Evolutionary conservation across 2,797 vertebrate species (phyloP).

Genomic region (Neoniphon sammara): DNA sequence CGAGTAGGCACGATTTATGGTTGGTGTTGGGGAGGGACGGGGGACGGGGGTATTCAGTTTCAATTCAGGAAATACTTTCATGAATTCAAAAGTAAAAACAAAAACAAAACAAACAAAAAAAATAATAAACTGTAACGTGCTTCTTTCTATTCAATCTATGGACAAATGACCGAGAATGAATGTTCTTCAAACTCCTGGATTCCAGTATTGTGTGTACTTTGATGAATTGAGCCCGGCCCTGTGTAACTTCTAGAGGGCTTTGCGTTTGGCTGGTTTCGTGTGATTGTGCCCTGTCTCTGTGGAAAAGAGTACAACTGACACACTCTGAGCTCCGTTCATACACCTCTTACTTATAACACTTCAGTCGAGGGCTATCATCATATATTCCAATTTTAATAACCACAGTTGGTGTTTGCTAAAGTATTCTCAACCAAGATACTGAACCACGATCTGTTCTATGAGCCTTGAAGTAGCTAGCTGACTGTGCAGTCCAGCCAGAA

Average conservation of each 20-base stretch:
- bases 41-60: slow-evolving; percentile 47
- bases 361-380: too few species aligned
- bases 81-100: slow-evolving; percentile 54
- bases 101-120: too few species aligned
- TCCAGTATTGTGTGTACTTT: slow-evolving; percentile 71
- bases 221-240: slow-evolving; percentile 72
- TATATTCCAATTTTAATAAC: too few species aligned
- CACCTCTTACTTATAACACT: slow-evolving; percentile 6
- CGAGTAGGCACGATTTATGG: slow-evolving; percentile 58
- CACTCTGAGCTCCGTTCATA: slow-evolving; percentile 40
- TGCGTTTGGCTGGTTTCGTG: slow-evolving; percentile 70
- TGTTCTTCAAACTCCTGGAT: slow-evolving; percentile 75
- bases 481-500: too few species aligned
- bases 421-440: too few species aligned
- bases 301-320: slow-evolving; percentile 51
- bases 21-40: slow-evolving; percentile 36
- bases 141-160: slow-evolving; percentile 75
- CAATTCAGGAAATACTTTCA: slow-evolving; percentile 77
- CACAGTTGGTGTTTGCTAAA: too few species aligned
- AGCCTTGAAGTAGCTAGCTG: too few species aligned
- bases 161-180: slow-evolving; percentile 79
- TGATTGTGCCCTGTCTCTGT: slow-evolving; percentile 66
- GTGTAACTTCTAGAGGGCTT: slow-evolving; percentile 72
- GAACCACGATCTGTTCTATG: too few species aligned
- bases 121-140: slow-evolving; percentile 72